Conservation (phyloP, 2,888 invertebrate genomes). For the Aradus depressus region DNA sequence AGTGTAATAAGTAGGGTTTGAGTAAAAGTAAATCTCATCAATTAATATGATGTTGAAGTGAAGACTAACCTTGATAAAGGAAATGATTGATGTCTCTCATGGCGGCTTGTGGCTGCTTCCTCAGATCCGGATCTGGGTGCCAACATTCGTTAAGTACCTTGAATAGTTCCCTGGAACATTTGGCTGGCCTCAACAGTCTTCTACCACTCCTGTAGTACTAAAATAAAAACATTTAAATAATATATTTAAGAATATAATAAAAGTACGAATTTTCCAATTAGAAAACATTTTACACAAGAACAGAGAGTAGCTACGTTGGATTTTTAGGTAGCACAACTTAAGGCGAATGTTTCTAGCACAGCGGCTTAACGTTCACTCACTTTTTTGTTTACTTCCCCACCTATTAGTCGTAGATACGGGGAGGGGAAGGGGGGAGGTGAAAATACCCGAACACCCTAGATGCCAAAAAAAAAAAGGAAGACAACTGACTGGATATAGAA, state of each 20-base stretch:
- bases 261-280: no score
- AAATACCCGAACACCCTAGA: no score
- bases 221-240: slow-evolving; percentile 25
- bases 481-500: no score
- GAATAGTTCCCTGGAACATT: slow-evolving; percentile 66
- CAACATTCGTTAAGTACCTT: slow-evolving; percentile 70
- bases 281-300: no score
- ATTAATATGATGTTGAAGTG: no score
- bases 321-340: background rate
- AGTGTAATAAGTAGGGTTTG: background rate
- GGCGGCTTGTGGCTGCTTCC: slow-evolving; percentile 72
- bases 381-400: no score
- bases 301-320: no score
- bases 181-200: slow-evolving; percentile 50
- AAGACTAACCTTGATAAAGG: slow-evolving; percentile 50
- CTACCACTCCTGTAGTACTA: slow-evolving; percentile 58
- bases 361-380: no score
- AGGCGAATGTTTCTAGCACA: no score
- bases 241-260: background rate
- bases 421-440: no score
- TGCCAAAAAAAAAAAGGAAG: no score
- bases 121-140: slow-evolving; percentile 55
- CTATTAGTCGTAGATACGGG: no score
- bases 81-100: slow-evolving; percentile 76
- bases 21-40: background rate